Base-by-base conservation (phyloP, 2,113 vertebrate genomes). In the Dermatemys mawii region DNA sequence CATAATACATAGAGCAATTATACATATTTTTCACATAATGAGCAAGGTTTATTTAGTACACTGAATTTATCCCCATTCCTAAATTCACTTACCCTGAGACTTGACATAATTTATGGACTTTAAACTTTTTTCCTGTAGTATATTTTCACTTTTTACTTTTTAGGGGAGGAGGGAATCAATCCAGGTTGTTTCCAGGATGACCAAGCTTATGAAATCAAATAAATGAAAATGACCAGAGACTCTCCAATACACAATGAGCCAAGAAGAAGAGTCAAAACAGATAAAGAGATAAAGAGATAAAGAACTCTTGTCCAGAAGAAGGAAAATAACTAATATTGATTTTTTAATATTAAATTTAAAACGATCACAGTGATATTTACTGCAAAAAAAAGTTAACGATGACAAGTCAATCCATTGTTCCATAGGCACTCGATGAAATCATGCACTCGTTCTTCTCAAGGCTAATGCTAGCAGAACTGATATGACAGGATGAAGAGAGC, bases 301-400 rank as follows among this genome's bases (percentile, higher is more conserved):
- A 81, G 19, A 85, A 49, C 38, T 16, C 44, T 87, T 53, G 67
- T 91, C 60, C 44, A 11, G 70, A 88, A 89, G 90, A 86, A 89
- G 5, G 44, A 84, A 87, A 92, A 92, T 4, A 84, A 90, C 38
- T 73, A 73, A 70, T 91, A 93, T 75, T 0, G 73, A 92, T 80
- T 93, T 92, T 87, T 92, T 44, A 91, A 95, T 55, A 27, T 87
- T 41, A 93, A 95, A 78, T 94, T 94, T 73, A 96, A 96, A 54
- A 94, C 38, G 24, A 93, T 27, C 53, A 57, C 70, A 67, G 57
- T 78, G 46, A 95, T 93, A 93, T 93, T 87, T 89, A 89, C 63
- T 89, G 84, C 38, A 90, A 89, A 94, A 55, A 53, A 92, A 86
- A 83, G 63, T 84, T 95, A 93, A 93, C 86, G 55, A 89, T 86